A percentile compares a stretch with the other conserved stretches of the same genome.
Conservation (phyloP, 1,140 invertebrate genomes). For the Brachionus sp. region DNA sequence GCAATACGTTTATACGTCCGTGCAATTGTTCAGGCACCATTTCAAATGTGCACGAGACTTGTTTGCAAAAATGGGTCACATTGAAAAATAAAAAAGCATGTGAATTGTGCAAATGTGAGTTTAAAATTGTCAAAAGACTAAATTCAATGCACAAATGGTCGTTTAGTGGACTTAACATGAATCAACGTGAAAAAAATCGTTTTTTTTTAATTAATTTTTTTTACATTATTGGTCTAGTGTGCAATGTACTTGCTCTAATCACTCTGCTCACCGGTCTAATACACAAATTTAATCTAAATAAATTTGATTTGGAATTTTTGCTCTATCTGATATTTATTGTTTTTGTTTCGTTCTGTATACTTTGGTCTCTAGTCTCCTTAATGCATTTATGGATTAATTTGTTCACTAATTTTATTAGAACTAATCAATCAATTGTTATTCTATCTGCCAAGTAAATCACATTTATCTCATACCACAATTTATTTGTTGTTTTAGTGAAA, state of each 20-base stretch:
- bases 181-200: neutral
- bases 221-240: neutral
- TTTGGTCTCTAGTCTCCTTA: neutral
- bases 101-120: slow-evolving; percentile 92
- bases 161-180: neutral
- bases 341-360: slow-evolving; percentile 31
- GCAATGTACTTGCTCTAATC: neutral
- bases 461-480: no score
- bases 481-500: no score
- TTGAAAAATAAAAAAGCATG: slow-evolving; percentile 79
- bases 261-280: neutral
- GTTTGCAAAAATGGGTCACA: slow-evolving; percentile 92
- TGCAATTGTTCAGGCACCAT: slow-evolving; percentile 69
- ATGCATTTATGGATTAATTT: slow-evolving; percentile 19
- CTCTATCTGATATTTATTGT: slow-evolving; percentile 26
- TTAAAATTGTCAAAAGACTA: slow-evolving; percentile 62
- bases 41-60: slow-evolving; percentile 84
- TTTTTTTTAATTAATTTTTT: slow-evolving; percentile 22
- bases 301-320: slow-evolving; percentile 20
- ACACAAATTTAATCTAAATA: neutral
- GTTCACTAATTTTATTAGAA: neutral
- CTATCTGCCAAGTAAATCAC: neutral
- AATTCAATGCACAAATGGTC: slow-evolving; percentile 1
- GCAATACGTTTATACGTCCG: slow-evolving; percentile 69
- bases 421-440: slow-evolving; percentile 17